Base-by-base conservation (phyloP, 1,140 invertebrate species). In the Acromyrmex charruanus region DNA sequence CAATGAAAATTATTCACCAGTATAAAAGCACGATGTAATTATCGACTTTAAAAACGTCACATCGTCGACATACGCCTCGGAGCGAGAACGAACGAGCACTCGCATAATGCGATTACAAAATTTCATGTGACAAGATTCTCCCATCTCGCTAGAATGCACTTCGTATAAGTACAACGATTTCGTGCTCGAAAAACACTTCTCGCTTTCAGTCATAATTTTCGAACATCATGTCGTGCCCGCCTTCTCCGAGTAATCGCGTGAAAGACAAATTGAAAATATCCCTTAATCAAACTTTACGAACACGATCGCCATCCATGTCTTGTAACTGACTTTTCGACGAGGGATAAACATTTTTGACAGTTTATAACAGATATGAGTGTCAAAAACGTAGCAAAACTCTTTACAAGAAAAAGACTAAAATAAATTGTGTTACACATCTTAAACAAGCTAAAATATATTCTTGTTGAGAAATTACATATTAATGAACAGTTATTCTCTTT, bases 31-130 rank as follows among this genome's bases (percentile, higher is more conserved):
- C 2, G 55, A 75, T 75, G 49, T 87, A 87, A 87, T 87, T 85
- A 84, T 65, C 68, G 68, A 87, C 69, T 84, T 7, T 85, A 35
- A 55, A 87, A 87, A 87, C 25, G 68, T 84, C 28, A 18, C n/a
- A 65, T 59, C 55, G 55, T 63, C 69, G n/a, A 84, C 21, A 80
- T 69, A 84, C 49, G 55, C 63, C 65, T 61, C 25, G 66, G 3
- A 68, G 55, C 55, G 28, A 81, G 49, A 53, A 51, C 21, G 58
- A 35, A 55, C 21, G 31, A 82, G 68, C 86, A 75, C 44, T 74
- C 35, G 16, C 58, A 86, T 87, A 75, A 87, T 85, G 58, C 86
- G 55, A 87, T 87, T 87, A 87, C 69, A 66, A 58, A 75, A 87
- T 87, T 84, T 72, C 49, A 61, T 61, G 31, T 72, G 66, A 87